A percentile compares a stretch with the other conserved stretches of the same genome.
These are phyloP conservation scores for Pterostichus madidus DNA, from an alignment of 2,888 invertebrate genomes.

Conservation along the genomic window DNA sequence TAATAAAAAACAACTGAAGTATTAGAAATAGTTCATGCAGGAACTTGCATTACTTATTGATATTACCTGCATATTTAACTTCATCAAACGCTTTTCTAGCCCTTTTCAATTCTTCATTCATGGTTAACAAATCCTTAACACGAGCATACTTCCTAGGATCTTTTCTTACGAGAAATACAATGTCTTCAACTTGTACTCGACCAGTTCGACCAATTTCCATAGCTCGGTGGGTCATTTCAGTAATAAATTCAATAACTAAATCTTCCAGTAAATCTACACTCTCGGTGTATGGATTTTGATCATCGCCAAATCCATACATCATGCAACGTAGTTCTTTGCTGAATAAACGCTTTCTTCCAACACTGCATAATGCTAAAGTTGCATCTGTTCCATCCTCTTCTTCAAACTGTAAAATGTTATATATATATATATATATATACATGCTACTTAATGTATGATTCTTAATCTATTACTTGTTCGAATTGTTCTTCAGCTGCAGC, in stretches of 20 bases:
- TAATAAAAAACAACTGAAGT: neutral
- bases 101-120: constrained; percentile 99
- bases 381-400: constrained; percentile 86
- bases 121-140: constrained; percentile 96
- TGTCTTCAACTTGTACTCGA: constrained; percentile 98
- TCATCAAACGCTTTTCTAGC: constrained; percentile 99
- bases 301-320: constrained; percentile 99
- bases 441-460: neutral
- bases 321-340: constrained; percentile 96
- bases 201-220: constrained; percentile 99
- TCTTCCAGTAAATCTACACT: constrained; percentile 98
- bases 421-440: no score
- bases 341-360: constrained; percentile 90
- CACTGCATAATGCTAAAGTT: constrained; percentile 80
- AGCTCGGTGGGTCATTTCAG: constrained; percentile 94
- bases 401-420: constrained; percentile 78
- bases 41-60: constrained; percentile 71
- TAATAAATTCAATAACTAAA: constrained; percentile 97
- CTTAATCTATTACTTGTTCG: constrained; percentile 71
- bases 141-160: constrained; percentile 98
- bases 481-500: constrained; percentile 72
- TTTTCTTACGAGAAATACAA: constrained; percentile 96
- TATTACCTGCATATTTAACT: constrained; percentile 95
- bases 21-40: constrained; percentile 45
- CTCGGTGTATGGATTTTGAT: constrained; percentile 99